Evolutionary conservation across 2,113 vertebrate genomes (phyloP).

Genomic region (Chroicocephalus ridibundus): DNA sequence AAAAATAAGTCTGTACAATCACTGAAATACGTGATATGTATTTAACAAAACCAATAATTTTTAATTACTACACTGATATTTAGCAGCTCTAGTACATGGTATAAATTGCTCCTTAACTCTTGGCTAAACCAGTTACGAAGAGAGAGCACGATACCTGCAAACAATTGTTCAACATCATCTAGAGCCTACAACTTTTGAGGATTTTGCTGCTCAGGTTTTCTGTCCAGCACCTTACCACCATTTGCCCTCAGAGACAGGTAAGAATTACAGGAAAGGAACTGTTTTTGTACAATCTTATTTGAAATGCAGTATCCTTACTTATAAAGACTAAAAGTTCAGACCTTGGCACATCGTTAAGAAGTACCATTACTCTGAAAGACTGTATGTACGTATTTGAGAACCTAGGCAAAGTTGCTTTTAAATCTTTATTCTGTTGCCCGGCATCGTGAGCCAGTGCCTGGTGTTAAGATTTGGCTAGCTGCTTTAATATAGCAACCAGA

Average conservation of each 20-base stretch:
- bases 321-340: constrained; percentile 33
- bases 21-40: background rate
- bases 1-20: background rate
- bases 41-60: background rate
- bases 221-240: constrained; percentile 94
- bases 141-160: constrained; percentile 93
- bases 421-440: background rate
- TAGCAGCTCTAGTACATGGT: background rate
- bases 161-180: constrained; percentile 95
- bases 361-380: background rate
- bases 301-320: constrained; percentile 79
- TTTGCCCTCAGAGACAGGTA: constrained; percentile 89
- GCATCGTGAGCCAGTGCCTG: background rate
- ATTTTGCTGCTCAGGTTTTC: constrained; percentile 96
- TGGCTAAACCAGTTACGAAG: constrained; percentile 88
- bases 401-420: background rate
- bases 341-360: background rate
- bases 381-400: background rate
- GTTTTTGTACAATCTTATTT: constrained; percentile 11
- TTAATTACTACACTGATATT: background rate
- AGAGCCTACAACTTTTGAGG: constrained; percentile 95
- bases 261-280: constrained; percentile 34
- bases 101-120: constrained; percentile 82
- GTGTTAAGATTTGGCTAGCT: background rate
- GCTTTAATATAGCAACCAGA: background rate